Percentiles rank a stretch among this genome's conserved stretches.
Conservation (phyloP, 2,797 vertebrate species). For the Eutrigla gurnardus region DNA sequence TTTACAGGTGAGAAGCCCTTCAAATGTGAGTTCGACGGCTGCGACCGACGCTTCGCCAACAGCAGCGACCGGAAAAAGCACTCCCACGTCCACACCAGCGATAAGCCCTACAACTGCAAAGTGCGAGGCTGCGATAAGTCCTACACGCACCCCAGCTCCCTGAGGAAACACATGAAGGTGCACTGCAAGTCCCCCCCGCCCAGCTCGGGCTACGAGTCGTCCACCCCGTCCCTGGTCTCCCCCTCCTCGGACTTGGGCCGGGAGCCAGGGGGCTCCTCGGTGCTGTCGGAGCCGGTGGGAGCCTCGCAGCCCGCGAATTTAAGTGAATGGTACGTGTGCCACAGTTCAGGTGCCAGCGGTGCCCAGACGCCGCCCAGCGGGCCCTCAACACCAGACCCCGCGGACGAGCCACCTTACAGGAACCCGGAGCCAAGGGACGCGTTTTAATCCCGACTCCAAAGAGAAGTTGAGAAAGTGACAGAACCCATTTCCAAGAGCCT, state of each 20-base stretch:
- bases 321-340: conserved; percentile 98
- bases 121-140: conserved; percentile 99
- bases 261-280: conserved; percentile 83
- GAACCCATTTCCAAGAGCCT: conserved; percentile 39
- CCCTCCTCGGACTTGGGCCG: conserved; percentile 94
- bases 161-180: conserved; percentile 99
- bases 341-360: conserved; percentile 87
- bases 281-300: conserved; percentile 85
- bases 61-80: conserved; percentile 99
- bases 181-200: conserved; percentile 98
- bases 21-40: conserved; percentile 98
- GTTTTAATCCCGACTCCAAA: conserved; percentile 73
- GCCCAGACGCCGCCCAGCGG: conserved; percentile 84
- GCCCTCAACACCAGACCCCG: conserved; percentile 83
- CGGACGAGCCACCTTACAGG: conserved; percentile 80
- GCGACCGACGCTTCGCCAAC: conserved; percentile 98
- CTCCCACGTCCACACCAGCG: conserved; percentile 98
- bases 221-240: conserved; percentile 92
- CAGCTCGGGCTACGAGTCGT: conserved; percentile 95
- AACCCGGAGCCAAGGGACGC: conserved; percentile 82
- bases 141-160: conserved; percentile 98
- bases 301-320: conserved; percentile 90
- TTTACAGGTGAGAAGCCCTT: conserved; percentile 96
- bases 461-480: conserved; percentile 13
- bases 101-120: conserved; percentile 99